Conservation (phyloP, 2,888 invertebrate species). For the Zonitis immaculata region DNA sequence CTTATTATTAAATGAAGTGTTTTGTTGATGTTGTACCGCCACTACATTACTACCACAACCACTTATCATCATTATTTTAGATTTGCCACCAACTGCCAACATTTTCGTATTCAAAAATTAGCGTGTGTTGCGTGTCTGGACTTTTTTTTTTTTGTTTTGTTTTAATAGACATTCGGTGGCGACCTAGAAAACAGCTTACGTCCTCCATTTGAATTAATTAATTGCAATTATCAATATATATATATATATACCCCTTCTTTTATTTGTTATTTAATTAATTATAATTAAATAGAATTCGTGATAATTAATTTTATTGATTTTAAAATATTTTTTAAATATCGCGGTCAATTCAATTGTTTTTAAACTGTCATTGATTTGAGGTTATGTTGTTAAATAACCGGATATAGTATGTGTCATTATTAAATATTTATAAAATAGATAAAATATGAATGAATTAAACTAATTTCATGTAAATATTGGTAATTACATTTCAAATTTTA, state of each 20-base stretch:
- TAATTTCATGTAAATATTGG: not conserved
- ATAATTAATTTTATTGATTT: too few relatives aligned
- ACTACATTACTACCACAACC: not conserved
- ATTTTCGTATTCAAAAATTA: constrained; percentile 13
- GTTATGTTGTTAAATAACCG: not conserved
- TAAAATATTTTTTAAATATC: not conserved
- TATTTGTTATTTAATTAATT: too few relatives aligned
- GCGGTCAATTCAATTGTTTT: not conserved
- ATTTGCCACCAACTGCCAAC: constrained; percentile 12
- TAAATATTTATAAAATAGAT: not conserved
- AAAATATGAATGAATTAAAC: not conserved
- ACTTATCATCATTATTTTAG: constrained; percentile 7
- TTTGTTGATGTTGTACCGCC: not conserved
- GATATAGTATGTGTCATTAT: not conserved
- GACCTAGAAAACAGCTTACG: constrained; percentile 26
- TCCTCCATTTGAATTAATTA: constrained; percentile 18
- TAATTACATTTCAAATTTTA: not conserved
- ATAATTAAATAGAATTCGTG: too few relatives aligned
- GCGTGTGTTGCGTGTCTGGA: constrained; percentile 22
- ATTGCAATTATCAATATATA: constrained; percentile 5
- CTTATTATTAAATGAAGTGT: not conserved
- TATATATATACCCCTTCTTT: too few relatives aligned
- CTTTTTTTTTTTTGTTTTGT: too few relatives aligned
- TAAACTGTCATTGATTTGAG: not conserved
- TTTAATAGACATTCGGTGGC: constrained; percentile 22